phyloP scores from a whole-genome alignment of 2,888 invertebrate species.

The Tridacna gigas region DNA sequence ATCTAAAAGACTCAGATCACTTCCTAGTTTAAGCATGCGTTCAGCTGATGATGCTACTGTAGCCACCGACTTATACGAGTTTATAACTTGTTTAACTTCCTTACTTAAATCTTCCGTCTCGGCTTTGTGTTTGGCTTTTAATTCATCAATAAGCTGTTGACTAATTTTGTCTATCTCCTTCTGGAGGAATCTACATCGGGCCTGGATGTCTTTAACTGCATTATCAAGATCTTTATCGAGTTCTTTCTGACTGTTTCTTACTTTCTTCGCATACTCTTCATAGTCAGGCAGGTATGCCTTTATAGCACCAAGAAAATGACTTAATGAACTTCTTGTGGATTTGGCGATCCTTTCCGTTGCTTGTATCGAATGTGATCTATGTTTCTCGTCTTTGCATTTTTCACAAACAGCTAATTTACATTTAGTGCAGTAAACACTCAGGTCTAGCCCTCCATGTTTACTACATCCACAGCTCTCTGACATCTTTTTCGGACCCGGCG shows the following conservation, averaged over 20 bases:
- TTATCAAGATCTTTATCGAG: constrained; percentile 65
- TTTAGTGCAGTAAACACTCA: constrained; percentile 53
- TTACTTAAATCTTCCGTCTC: constrained; percentile 62
- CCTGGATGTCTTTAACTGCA: constrained; percentile 65
- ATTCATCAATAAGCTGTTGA: constrained; percentile 59
- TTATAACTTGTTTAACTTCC: constrained; percentile 56
- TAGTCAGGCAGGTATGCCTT: constrained; percentile 69
- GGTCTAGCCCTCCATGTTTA: constrained; percentile 45
- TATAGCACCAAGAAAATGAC: constrained; percentile 70
- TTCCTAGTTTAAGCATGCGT: constrained; percentile 66
- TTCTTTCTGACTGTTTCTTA: constrained; percentile 60
- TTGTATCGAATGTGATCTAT: constrained; percentile 67
- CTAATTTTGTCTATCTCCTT: constrained; percentile 69
- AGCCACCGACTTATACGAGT: constrained; percentile 62
- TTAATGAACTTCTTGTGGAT: constrained; percentile 58
- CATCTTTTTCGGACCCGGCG: constrained; percentile 36
- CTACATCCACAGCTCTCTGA: constrained; percentile 40
- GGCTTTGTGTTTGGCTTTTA: constrained; percentile 63
- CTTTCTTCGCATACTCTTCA: constrained; percentile 63
- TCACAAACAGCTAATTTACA: constrained; percentile 55
- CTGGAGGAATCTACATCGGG: constrained; percentile 62
- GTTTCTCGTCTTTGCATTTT: constrained; percentile 65
- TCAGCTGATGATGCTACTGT: constrained; percentile 66
- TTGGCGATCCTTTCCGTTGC: constrained; percentile 63
- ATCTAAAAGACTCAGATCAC: constrained; percentile 64